These are phyloP conservation scores for Balanococcus diminutus DNA, from an alignment of 2,888 invertebrate genomes.

Conservation along the genomic window DNA sequence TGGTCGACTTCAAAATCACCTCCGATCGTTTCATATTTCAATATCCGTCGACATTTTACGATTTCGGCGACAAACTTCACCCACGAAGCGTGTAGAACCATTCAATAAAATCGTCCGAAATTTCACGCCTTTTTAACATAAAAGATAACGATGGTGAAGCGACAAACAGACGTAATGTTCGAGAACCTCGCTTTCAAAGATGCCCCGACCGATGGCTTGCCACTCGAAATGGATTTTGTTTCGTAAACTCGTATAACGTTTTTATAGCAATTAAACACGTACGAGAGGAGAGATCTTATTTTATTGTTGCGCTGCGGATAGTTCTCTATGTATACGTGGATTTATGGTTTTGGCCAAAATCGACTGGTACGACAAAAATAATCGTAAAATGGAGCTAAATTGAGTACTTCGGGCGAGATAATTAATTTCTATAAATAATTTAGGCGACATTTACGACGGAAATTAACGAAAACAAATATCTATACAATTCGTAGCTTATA, in stretches of 20 bases:
- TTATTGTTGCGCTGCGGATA: neutral
- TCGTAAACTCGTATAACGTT: neutral
- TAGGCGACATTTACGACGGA: no score
- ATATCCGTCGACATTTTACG: no score
- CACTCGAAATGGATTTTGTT: neutral
- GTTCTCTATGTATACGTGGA: neutral
- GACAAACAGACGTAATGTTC: neutral
- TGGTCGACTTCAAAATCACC: no score
- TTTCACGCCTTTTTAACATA: neutral
- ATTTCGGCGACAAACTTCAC: no score
- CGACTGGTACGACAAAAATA: neutral
- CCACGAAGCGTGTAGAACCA: neutral
- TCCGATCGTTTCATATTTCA: no score
- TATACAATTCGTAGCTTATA: no score
- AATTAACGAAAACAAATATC: no score
- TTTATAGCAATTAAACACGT: neutral
- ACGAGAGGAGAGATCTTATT: neutral
- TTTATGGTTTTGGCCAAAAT: neutral
- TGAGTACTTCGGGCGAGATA: neutral
- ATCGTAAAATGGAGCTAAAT: neutral
- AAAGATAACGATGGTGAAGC: neutral
- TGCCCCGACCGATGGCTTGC: neutral
- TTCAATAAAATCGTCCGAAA: neutral
- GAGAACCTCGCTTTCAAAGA: no score
- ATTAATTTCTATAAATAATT: neutral